Evolutionary conservation across 2,113 vertebrate genomes (phyloP), one percentile per base, ranked within the genome.

Genomic region (Heterocephalus glaber): DNA sequence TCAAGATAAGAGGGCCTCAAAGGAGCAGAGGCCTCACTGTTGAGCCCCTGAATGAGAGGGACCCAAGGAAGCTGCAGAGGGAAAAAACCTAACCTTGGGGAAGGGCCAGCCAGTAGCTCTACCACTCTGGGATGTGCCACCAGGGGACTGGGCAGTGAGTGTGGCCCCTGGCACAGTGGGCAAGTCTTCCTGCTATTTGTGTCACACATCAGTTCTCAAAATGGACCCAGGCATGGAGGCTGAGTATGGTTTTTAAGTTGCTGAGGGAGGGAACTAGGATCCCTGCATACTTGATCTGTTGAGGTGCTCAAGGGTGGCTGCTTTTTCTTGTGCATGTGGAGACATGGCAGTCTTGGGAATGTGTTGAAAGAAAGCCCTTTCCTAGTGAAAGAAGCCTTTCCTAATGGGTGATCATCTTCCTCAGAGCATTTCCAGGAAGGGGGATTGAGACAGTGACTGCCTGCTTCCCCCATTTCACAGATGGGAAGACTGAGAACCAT

Each of bases 101-200:
- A 49, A 44, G 60, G 10, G 44, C 30, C 5, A 19, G 5, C 26
- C 3, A 17, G 63, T 17, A 20, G 47, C 30, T 54, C 56, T 24
- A 28, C 41, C 22, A 1, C 24, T 30, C 49, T 76, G 52, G 60
- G 70, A 58, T 28, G 11, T 17, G 38, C 11, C 52, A 3, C 14
- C n/a, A 0, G 0, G 24, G 35, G 20, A 8, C 0, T 1, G 20
- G 2, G 6, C 14, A 33, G 35, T 8, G 19, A 0, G 17, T 0
- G 0, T 6, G 4, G n/a, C 0, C 30, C 47, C 63, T n/a, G 63
- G 77, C 22, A 38, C 17, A 7, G 6, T 14, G 56, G 10, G 33
- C 1, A 2, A 16, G 26, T 58, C 80, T 68, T 92, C 41, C 26
- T 22, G 17, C 65, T 60, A 7, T 82, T 87, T 38, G 17, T 49